These are phyloP conservation scores for Fratercula arctica DNA, from an alignment of 2,797 vertebrate species.

Conservation along the genomic window DNA sequence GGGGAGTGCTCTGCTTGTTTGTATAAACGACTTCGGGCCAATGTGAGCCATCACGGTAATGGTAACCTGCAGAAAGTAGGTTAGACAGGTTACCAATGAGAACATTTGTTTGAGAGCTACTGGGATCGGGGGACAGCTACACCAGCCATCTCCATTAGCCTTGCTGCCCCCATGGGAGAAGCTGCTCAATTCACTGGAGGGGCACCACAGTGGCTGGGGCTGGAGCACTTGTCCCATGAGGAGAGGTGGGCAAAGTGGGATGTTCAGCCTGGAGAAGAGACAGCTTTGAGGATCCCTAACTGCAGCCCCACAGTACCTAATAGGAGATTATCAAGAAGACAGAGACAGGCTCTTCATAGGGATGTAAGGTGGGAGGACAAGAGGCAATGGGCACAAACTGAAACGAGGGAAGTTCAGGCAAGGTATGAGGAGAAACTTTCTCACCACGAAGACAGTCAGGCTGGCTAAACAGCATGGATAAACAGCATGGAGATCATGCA, in stretches of 20 bases:
- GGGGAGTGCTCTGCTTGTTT: neutral
- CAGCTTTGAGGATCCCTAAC: neutral
- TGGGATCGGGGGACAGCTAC: neutral
- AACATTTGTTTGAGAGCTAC: neutral
- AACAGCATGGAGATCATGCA: neutral
- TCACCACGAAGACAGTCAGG: neutral
- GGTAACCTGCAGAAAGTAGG: neutral
- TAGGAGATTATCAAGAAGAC: neutral
- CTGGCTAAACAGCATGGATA: no score
- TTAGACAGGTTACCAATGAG: neutral
- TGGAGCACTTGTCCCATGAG: neutral
- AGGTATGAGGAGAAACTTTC: neutral
- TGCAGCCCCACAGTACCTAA: neutral
- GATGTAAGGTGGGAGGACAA: neutral
- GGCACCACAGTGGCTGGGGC: neutral
- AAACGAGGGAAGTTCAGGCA: neutral
- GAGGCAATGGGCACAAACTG: neutral
- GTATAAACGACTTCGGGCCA: neutral
- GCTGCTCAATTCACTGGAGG: neutral
- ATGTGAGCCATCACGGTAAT: accelerated
- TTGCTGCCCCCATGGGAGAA: neutral
- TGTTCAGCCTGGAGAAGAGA: neutral
- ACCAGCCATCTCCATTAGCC: neutral
- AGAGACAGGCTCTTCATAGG: neutral
- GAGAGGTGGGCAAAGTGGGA: neutral